A percentile compares a stretch with the other conserved stretches of the same genome.
phyloP scores from a whole-genome alignment of 1,140 invertebrate genomes.

The Cherax quadricarinatus region DNA sequence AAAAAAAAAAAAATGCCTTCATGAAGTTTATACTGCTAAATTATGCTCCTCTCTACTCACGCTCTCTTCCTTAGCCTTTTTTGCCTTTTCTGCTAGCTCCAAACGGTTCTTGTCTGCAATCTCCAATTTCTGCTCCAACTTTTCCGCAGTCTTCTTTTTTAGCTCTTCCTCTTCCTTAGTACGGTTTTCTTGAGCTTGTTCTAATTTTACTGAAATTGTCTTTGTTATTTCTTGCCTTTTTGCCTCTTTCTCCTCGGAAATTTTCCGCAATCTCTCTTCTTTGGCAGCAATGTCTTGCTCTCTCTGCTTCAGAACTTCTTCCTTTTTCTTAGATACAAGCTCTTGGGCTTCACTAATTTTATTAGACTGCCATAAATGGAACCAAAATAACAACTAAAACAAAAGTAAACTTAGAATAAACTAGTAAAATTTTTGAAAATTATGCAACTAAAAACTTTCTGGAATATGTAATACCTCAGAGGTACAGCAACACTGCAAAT shows the following conservation, averaged over 20 bases:
- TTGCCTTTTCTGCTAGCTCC: slow-evolving; percentile 52
- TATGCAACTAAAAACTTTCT: neutral
- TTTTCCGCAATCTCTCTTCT: slow-evolving; percentile 66
- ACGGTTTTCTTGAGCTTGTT: slow-evolving; percentile 59
- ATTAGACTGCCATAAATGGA: slow-evolving; percentile 48
- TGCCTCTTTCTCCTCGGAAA: slow-evolving; percentile 60
- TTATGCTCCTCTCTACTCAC: slow-evolving; percentile 43
- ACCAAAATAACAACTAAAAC: neutral
- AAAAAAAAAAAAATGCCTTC: neutral
- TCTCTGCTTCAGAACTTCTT: slow-evolving; percentile 57
- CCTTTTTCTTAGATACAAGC: slow-evolving; percentile 71
- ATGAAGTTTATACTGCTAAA: neutral
- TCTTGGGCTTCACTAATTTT: slow-evolving; percentile 61
- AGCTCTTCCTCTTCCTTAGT: slow-evolving; percentile 67
- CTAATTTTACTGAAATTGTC: slow-evolving; percentile 54
- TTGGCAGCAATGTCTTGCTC: slow-evolving; percentile 57
- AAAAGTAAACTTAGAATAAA: neutral
- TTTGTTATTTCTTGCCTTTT: slow-evolving; percentile 25
- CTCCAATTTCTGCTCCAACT: slow-evolving; percentile 69
- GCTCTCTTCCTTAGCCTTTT: slow-evolving; percentile 49
- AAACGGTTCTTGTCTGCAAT: slow-evolving; percentile 65
- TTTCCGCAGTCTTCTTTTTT: slow-evolving; percentile 64
- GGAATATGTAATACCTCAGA: too few species aligned
- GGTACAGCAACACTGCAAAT: too few species aligned
- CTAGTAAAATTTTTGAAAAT: too few species aligned